A percentile compares a stretch with the other conserved stretches of the same genome.
Conservation (phyloP, 2,113 vertebrate species). For the Pyrgilauda ruficollis region DNA sequence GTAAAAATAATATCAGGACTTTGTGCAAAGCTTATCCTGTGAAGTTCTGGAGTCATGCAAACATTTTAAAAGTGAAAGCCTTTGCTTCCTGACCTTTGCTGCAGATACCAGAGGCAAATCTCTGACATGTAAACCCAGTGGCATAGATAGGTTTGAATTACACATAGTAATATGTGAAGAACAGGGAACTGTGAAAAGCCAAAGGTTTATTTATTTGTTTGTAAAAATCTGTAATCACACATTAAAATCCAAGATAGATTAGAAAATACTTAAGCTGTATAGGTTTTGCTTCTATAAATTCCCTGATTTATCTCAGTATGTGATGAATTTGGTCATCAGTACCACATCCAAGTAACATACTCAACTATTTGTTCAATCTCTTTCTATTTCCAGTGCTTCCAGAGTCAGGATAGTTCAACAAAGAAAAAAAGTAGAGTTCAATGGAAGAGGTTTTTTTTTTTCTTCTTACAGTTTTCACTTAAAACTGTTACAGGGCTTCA, state of each 20-base stretch:
- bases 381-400: neutral
- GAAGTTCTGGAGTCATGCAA: neutral
- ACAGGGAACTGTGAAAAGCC: conserved; percentile 44
- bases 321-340: neutral
- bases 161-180: conserved; percentile 39
- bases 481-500: neutral
- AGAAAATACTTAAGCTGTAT: neutral
- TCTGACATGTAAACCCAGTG: neutral
- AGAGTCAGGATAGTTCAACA: neutral
- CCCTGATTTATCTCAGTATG: neutral
- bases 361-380: neutral
- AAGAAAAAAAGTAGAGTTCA: neutral
- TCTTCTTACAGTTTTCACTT: neutral
- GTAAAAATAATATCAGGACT: neutral
- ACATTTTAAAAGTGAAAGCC: conserved; percentile 16
- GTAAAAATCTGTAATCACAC: neutral
- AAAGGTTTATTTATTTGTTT: conserved; percentile 31
- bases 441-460: neutral
- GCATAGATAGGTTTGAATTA: conserved; percentile 44
- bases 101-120: conserved; percentile 24
- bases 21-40: neutral
- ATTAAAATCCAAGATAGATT: neutral
- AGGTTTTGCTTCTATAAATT: neutral
- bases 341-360: neutral
- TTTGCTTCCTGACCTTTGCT: conserved; percentile 51